Percentiles rank a stretch among this genome's conserved stretches.
These are phyloP conservation scores for Thera obeliscata DNA, from an alignment of 2,888 invertebrate genomes.

Conservation along the genomic window DNA sequence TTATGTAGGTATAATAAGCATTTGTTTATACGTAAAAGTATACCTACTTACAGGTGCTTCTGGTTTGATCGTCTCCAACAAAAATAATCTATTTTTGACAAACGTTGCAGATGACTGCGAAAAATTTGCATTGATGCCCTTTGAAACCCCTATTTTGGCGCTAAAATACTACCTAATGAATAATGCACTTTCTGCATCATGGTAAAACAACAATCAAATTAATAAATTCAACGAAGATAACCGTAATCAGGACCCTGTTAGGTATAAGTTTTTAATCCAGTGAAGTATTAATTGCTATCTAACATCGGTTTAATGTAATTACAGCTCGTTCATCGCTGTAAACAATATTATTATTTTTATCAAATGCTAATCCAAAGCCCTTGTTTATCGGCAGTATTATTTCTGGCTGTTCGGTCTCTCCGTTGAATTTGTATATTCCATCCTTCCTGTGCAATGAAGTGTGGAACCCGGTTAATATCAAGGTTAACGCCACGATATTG, in stretches of 20 bases:
- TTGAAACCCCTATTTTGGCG: slow-evolving; percentile 9
- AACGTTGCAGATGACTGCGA: slow-evolving; percentile 10
- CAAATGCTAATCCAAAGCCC: slow-evolving; percentile 64
- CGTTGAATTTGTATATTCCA: slow-evolving; percentile 60
- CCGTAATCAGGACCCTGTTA: not conserved
- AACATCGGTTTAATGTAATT: slow-evolving; percentile 49
- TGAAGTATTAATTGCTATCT: slow-evolving; percentile 8
- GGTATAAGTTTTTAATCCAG: not conserved
- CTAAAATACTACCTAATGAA: not conserved
- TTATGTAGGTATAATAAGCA: not conserved
- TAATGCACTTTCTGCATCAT: not conserved
- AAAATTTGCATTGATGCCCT: slow-evolving; percentile 19
- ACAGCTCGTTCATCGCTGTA: slow-evolving; percentile 64
- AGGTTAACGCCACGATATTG: slow-evolving; percentile 59
- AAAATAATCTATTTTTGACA: not conserved
- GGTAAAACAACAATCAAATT: not conserved
- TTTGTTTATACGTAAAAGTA: too few species aligned
- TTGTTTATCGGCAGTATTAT: slow-evolving; percentile 53
- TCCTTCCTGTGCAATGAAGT: slow-evolving; percentile 60
- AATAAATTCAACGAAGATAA: slow-evolving; percentile 6
- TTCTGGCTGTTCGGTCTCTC: slow-evolving; percentile 46
- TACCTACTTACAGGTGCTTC: not conserved
- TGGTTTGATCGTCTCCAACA: too few species aligned
- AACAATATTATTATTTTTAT: slow-evolving; percentile 62
- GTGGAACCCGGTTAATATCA: slow-evolving; percentile 53